Evolutionary conservation across 2,113 vertebrate species (phyloP).

Genomic region (Tympanuchus pallidicinctus): DNA sequence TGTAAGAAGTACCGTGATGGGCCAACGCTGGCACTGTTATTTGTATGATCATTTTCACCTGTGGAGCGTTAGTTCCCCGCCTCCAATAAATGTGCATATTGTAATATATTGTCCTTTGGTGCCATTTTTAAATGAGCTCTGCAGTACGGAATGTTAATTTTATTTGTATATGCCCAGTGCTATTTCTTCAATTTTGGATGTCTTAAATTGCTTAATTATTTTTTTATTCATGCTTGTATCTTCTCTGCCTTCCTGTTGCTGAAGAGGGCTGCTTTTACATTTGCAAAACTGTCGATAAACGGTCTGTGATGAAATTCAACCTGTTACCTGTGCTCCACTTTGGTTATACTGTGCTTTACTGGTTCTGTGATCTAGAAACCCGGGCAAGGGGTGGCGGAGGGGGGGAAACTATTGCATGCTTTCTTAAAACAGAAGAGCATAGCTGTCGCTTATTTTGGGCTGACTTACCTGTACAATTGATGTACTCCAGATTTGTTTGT

Average conservation of each 20-base stretch:
- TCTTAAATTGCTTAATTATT: conserved; percentile 55
- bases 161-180: conserved; percentile 62
- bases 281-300: conserved; percentile 52
- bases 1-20: conserved; percentile 49
- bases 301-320: conserved; percentile 58
- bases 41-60: conserved; percentile 53
- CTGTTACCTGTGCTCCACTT: conserved; percentile 25
- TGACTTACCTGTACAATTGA: conserved; percentile 68
- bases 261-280: conserved; percentile 53
- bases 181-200: conserved; percentile 61
- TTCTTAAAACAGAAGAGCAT: conserved; percentile 45
- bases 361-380: conserved; percentile 36
- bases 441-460: conserved; percentile 65
- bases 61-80: conserved; percentile 67
- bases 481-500: conserved; percentile 74
- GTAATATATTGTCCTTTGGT: conserved; percentile 67
- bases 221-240: conserved; percentile 58
- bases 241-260: conserved; percentile 64
- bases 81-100: conserved; percentile 77
- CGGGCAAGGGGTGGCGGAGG: conserved; percentile 30
- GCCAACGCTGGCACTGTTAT: conserved; percentile 54
- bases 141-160: conserved; percentile 45
- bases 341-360: conserved; percentile 21
- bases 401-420: conserved; percentile 57
- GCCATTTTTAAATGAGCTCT: conserved; percentile 69